A percentile compares a stretch with the other conserved stretches of the same genome.
Evolutionary conservation across 2,797 vertebrate genomes (phyloP).

Genomic region (Diglossa cyanea): DNA sequence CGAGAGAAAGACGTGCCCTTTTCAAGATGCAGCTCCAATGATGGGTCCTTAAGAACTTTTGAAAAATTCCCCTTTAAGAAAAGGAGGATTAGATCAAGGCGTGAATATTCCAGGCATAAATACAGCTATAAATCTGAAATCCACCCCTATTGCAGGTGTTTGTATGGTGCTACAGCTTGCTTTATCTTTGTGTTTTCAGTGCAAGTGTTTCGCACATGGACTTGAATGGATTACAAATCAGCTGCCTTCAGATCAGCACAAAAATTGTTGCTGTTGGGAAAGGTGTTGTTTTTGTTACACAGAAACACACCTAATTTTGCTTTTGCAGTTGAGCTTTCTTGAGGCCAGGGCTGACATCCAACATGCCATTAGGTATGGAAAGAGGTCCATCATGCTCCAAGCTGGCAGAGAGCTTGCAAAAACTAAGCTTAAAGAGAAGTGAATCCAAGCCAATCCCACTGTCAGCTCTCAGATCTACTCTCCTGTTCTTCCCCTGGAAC

Average conservation of each 20-base stretch:
- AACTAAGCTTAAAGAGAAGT: constrained; percentile 42
- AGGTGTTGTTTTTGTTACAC: constrained; percentile 30
- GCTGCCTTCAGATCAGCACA: neutral
- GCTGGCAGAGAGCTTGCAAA: constrained; percentile 65
- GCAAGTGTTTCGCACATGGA: neutral
- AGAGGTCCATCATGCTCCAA: constrained; percentile 48
- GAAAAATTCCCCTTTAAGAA: constrained; percentile 49
- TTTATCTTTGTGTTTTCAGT: neutral
- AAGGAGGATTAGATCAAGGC: constrained; percentile 34
- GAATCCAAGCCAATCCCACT: constrained; percentile 58
- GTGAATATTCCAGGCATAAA: constrained; percentile 60
- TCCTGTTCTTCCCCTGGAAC: constrained; percentile 40
- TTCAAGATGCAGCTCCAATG: constrained; percentile 41
- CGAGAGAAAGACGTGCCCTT: constrained; percentile 39
- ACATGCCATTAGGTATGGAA: constrained; percentile 55
- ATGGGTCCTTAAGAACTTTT: constrained; percentile 28
- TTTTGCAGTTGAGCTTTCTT: constrained; percentile 38
- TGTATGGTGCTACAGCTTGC: neutral
- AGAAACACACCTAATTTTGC: constrained; percentile 47
- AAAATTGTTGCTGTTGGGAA: constrained; percentile 32
- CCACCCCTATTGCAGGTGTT: neutral
- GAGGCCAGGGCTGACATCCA: constrained; percentile 68
- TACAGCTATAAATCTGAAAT: constrained; percentile 2
- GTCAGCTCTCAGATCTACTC: constrained; percentile 50
- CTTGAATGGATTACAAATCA: constrained; percentile 10